These are phyloP conservation scores for Trochalopteron elliotii DNA, from an alignment of 2,113 vertebrate genomes.

Conservation along the genomic window DNA sequence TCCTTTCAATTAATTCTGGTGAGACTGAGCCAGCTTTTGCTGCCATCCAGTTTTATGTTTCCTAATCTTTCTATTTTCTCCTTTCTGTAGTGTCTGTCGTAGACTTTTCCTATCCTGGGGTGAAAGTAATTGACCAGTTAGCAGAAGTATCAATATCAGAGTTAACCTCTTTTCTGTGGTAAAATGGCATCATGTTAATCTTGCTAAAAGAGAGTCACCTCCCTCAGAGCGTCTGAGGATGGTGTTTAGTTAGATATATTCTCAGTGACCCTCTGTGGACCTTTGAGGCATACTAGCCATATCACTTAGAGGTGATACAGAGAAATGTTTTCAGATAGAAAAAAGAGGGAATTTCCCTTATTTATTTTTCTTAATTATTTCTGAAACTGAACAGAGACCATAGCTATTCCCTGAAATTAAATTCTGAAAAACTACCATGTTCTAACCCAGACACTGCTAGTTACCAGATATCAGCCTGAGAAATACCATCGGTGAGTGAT, in stretches of 20 bases:
- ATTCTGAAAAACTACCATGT: background rate
- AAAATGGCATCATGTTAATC: background rate
- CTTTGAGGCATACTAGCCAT: background rate
- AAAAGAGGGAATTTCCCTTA: background rate
- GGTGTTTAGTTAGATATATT: background rate
- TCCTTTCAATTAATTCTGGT: background rate
- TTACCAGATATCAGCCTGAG: background rate
- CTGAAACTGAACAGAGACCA: background rate
- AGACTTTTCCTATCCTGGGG: background rate
- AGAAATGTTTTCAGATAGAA: background rate
- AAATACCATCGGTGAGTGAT: background rate
- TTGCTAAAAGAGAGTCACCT: background rate
- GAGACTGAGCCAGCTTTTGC: background rate
- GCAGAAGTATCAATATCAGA: background rate
- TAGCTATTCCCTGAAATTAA: background rate
- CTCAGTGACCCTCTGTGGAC: background rate
- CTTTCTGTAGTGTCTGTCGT: background rate
- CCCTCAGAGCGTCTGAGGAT: background rate
- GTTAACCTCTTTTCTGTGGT: background rate
- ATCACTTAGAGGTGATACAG: background rate
- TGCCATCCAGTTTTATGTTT: background rate
- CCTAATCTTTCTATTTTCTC: background rate
- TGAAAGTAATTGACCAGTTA: background rate
- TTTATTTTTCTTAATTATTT: background rate
- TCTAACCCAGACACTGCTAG: background rate